A percentile compares a stretch with the other conserved stretches of the same genome.
These are phyloP conservation scores for Aulostomus chinensis DNA, from an alignment of 2,797 vertebrate species.

Conservation along the genomic window DNA sequence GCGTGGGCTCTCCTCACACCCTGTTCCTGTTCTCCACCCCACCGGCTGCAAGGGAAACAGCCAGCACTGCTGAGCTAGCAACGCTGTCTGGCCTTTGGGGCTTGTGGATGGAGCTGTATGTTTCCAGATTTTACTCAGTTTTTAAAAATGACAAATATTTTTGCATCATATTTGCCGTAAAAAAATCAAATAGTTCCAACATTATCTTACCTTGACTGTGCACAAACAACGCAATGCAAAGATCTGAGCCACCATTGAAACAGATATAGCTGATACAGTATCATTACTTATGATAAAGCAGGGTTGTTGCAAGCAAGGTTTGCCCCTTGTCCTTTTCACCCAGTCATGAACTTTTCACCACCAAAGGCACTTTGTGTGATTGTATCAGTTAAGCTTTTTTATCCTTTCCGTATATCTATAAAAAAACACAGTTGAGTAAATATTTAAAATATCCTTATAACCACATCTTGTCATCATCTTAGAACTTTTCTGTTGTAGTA, in stretches of 20 bases:
- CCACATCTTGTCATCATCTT: conserved; percentile 12
- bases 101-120: conserved; percentile 15
- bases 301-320: conserved; percentile 29
- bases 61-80: conserved; percentile 21
- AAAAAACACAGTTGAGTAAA: conserved; percentile 9
- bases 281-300: conserved; percentile 49
- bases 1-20: conserved; percentile 85
- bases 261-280: conserved; percentile 38
- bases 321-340: conserved; percentile 66
- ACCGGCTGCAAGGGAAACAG: conserved; percentile 50
- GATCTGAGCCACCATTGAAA: conserved; percentile 24
- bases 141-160: no score
- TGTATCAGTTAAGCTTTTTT: conserved; percentile 17
- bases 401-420: conserved; percentile 7
- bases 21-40: conserved; percentile 81
- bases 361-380: conserved; percentile 23
- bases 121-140: neutral
- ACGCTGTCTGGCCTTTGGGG: conserved; percentile 25
- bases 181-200: neutral
- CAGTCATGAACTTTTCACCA: conserved; percentile 42
- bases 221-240: conserved; percentile 10
- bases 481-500: conserved; percentile 10
- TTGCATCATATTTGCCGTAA: neutral
- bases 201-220: neutral
- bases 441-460: conserved; percentile 13